Percentiles rank a stretch among this genome's conserved stretches.
These are phyloP conservation scores for Cossypha dichroa DNA, from an alignment of 2,797 vertebrate genomes.

Conservation along the genomic window DNA sequence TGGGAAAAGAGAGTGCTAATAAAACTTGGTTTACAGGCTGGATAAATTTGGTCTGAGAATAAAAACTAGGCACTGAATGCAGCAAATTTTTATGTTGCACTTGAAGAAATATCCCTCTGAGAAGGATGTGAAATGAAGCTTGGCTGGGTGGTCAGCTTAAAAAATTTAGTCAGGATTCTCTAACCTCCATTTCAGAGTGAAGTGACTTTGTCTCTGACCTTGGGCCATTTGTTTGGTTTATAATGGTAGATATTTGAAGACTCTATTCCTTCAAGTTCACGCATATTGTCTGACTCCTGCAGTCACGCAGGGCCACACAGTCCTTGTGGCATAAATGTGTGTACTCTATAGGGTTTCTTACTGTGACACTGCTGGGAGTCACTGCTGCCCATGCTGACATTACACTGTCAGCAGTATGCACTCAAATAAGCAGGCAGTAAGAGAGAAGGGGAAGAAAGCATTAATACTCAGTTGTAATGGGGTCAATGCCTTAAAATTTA, in stretches of 20 bases:
- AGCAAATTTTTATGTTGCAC: background rate
- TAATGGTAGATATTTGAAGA: background rate
- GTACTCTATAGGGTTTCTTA: background rate
- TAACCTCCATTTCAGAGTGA: background rate
- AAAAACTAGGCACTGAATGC: background rate
- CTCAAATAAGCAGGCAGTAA: no score
- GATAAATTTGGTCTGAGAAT: background rate
- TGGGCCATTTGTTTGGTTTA: background rate
- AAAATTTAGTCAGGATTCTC: background rate
- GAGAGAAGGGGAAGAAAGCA: background rate
- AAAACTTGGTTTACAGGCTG: background rate
- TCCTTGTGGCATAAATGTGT: background rate
- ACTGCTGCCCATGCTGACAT: background rate
- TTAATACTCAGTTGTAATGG: background rate
- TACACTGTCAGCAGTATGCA: background rate
- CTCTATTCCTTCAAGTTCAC: background rate
- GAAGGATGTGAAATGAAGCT: background rate
- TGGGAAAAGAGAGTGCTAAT: background rate
- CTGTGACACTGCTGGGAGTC: background rate
- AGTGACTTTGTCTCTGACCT: conserved; percentile 1
- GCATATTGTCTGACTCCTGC: background rate
- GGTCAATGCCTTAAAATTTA: background rate
- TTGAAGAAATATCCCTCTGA: background rate
- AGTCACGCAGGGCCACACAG: background rate
- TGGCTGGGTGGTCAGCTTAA: background rate